Evolutionary conservation across 2,888 invertebrate species (phyloP).

Genomic region (Amphipyra berbera): DNA sequence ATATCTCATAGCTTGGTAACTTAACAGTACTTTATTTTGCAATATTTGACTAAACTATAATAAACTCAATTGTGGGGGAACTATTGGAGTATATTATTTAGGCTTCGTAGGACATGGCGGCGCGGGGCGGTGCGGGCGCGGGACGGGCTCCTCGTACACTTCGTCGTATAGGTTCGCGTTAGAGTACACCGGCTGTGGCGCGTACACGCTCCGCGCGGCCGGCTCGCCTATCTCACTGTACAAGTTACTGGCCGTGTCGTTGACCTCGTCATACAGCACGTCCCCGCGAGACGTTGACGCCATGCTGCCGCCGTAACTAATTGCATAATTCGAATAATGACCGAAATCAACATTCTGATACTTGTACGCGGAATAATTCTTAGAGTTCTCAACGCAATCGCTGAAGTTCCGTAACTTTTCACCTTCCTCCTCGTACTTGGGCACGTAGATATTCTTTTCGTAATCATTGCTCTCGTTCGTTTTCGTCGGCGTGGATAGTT

Average conservation of each 20-base stretch:
- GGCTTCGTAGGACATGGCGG: slow-evolving; percentile 87
- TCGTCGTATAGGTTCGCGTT: slow-evolving; percentile 81
- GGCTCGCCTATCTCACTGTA: slow-evolving; percentile 82
- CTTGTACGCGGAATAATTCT: slow-evolving; percentile 83
- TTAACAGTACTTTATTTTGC: slow-evolving; percentile 38
- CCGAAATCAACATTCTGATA: slow-evolving; percentile 80
- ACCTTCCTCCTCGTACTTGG: slow-evolving; percentile 78
- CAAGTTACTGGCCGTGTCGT: slow-evolving; percentile 78
- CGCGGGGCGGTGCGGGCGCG: slow-evolving; percentile 91
- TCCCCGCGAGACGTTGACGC: slow-evolving; percentile 66
- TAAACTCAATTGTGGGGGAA: slow-evolving; percentile 34
- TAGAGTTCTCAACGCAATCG: slow-evolving; percentile 80
- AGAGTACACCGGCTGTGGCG: slow-evolving; percentile 63
- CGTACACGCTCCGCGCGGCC: slow-evolving; percentile 55
- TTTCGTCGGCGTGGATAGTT: slow-evolving; percentile 76
- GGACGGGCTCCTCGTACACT: slow-evolving; percentile 77
- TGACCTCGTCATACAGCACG: slow-evolving; percentile 80
- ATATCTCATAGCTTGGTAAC: slow-evolving; percentile 56
- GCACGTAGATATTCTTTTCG: slow-evolving; percentile 85
- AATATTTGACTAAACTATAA: slow-evolving; percentile 50
- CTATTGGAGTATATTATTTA: slow-evolving; percentile 64
- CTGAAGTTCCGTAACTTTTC: slow-evolving; percentile 83
- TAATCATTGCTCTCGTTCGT: slow-evolving; percentile 73
- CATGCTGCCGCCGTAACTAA: slow-evolving; percentile 60
- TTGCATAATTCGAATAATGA: slow-evolving; percentile 65